Percentiles rank a stretch among this genome's conserved stretches.
Evolutionary conservation across 2,113 vertebrate species (phyloP).

Genomic region (Asarcornis scutulata): DNA sequence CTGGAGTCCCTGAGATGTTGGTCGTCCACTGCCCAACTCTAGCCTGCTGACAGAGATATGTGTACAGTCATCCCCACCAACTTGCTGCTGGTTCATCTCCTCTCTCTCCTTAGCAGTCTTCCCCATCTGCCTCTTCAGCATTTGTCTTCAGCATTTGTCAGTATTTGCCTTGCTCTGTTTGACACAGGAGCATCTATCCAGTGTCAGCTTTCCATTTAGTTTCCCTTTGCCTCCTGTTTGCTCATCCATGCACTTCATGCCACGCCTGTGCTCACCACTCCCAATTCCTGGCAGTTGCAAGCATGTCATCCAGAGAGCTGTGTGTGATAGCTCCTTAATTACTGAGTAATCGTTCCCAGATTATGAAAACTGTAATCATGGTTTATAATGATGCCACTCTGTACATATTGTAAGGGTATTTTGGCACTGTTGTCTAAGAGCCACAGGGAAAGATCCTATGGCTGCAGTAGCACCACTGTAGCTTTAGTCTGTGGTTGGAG

Average conservation of each 20-base stretch:
- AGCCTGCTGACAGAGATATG: neutral
- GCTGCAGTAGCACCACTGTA: neutral
- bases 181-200: neutral
- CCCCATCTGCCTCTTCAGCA: neutral
- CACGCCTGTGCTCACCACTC: neutral
- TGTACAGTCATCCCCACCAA: neutral
- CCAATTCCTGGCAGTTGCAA: neutral
- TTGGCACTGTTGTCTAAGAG: neutral
- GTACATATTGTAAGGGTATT: neutral
- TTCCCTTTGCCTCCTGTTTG: neutral
- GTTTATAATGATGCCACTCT: neutral
- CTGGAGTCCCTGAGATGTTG: neutral
- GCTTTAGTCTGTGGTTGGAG: neutral
- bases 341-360: neutral
- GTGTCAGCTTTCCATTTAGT: neutral
- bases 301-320: neutral
- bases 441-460: neutral
- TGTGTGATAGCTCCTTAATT: neutral
- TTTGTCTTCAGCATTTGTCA: neutral
- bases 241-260: rapidly evolving
- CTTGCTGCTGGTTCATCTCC: neutral
- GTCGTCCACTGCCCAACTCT: neutral
- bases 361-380: neutral
- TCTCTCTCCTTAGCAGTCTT: neutral
- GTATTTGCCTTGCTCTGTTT: neutral